phyloP scores from a whole-genome alignment of 2,888 invertebrate species.

The Agapetus fuscipes region DNA sequence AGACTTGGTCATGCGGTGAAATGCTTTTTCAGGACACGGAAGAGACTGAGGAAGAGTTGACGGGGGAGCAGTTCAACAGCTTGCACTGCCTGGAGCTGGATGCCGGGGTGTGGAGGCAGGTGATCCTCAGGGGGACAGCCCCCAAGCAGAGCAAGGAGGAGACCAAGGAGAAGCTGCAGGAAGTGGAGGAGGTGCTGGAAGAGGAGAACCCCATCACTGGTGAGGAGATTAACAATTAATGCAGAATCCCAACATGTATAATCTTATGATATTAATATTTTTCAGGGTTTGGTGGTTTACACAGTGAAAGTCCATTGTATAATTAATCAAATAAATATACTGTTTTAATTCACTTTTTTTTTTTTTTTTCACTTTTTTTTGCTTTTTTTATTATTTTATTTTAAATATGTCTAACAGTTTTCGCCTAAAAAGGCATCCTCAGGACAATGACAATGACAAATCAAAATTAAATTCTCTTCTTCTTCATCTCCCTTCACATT shows the following conservation, averaged over 20 bases:
- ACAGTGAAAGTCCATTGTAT: no score
- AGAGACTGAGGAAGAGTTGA: slow-evolving; percentile 71
- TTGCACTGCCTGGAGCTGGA: slow-evolving; percentile 67
- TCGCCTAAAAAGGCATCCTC: no score
- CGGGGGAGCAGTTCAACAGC: slow-evolving; percentile 74
- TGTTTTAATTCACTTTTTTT: no score
- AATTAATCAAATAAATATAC: no score
- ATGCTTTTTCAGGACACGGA: slow-evolving; percentile 55
- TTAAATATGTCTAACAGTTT: no score
- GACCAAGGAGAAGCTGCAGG: slow-evolving; percentile 21
- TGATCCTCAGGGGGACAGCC: slow-evolving; percentile 30
- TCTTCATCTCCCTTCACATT: no score
- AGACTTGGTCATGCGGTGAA: no score
- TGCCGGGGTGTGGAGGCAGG: slow-evolving; percentile 60
- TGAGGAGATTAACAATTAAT: neutral
- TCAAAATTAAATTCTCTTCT: no score
- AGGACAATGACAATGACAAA: no score
- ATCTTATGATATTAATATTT: no score
- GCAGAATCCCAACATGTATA: neutral
- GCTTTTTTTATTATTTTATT: no score
- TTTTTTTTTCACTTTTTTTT: neutral
- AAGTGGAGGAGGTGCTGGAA: slow-evolving; percentile 29
- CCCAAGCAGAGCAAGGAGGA: slow-evolving; percentile 19
- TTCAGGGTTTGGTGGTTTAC: no score
- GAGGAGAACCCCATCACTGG: slow-evolving; percentile 25